These are phyloP conservation scores for Lamellibrachia satsuma DNA, from an alignment of 2,888 invertebrate species.

Conservation along the genomic window DNA sequence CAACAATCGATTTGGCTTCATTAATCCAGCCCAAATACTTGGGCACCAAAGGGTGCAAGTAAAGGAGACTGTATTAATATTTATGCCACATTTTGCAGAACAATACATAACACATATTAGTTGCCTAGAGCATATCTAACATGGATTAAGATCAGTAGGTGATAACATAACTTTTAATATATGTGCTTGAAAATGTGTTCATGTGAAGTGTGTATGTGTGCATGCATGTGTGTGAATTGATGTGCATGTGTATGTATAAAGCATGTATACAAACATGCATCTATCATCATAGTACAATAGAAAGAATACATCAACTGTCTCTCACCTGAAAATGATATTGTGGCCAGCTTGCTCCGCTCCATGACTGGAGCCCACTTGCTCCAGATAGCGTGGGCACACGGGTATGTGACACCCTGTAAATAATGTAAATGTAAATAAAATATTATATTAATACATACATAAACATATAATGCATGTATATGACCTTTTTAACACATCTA, in stretches of 20 bases:
- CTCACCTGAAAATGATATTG: constrained; percentile 64
- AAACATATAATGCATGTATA: background rate
- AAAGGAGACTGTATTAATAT: too few species aligned
- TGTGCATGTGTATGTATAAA: background rate
- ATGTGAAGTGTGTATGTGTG: background rate
- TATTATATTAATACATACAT: background rate
- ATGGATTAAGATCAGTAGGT: background rate
- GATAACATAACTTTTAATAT: background rate
- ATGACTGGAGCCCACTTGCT: constrained; percentile 64
- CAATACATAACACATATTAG: background rate
- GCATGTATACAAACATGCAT: background rate
- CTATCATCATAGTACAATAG: background rate
- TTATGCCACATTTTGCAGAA: background rate
- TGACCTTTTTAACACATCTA: background rate
- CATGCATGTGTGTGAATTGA: background rate
- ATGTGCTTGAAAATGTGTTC: background rate
- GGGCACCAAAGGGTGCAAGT: too few species aligned
- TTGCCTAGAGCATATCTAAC: background rate
- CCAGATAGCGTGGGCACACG: constrained; percentile 64
- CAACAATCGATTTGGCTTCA: too few species aligned
- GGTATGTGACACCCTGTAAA: constrained; percentile 63
- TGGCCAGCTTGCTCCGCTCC: constrained; percentile 61
- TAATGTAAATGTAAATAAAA: background rate
- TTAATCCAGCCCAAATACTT: too few species aligned
- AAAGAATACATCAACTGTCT: background rate